phyloP scores from a whole-genome alignment of 2,797 vertebrate genomes.

The Crocidura indochinensis region DNA sequence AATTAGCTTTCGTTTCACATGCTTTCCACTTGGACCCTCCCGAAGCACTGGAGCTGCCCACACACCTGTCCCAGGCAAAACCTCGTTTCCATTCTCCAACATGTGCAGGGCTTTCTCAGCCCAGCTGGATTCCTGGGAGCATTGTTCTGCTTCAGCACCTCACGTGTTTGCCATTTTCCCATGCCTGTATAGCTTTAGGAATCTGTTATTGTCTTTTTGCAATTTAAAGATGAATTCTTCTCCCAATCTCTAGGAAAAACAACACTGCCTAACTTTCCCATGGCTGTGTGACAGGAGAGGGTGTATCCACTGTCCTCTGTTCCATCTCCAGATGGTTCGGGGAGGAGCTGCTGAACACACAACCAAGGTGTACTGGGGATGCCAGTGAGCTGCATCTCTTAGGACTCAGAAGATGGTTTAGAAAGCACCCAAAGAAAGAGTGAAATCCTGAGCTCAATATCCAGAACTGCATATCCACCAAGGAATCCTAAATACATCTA shows the following conservation, averaged over 20 bases:
- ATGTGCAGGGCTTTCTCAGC: neutral
- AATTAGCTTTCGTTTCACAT: constrained; percentile 41
- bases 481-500: too few relatives aligned
- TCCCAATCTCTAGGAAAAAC: constrained; percentile 32
- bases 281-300: neutral
- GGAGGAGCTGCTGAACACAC: neutral
- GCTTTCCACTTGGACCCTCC: constrained; percentile 15
- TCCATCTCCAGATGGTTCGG: neutral
- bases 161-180: constrained; percentile 65
- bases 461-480: too few relatives aligned
- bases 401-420: too few relatives aligned
- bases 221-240: constrained; percentile 56
- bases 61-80: constrained; percentile 7
- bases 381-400: too few relatives aligned
- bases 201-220: constrained; percentile 60
- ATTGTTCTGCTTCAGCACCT: neutral
- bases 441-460: too few relatives aligned
- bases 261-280: neutral
- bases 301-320: neutral
- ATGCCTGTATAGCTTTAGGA: neutral
- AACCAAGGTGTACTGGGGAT: neutral
- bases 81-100: neutral
- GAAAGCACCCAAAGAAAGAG: too few relatives aligned
- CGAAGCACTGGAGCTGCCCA: neutral
- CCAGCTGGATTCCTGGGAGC: neutral